Percentiles rank a stretch among this genome's conserved stretches.
These are phyloP conservation scores for Tipula helvola DNA, from an alignment of 2,888 invertebrate species.

Conservation along the genomic window DNA sequence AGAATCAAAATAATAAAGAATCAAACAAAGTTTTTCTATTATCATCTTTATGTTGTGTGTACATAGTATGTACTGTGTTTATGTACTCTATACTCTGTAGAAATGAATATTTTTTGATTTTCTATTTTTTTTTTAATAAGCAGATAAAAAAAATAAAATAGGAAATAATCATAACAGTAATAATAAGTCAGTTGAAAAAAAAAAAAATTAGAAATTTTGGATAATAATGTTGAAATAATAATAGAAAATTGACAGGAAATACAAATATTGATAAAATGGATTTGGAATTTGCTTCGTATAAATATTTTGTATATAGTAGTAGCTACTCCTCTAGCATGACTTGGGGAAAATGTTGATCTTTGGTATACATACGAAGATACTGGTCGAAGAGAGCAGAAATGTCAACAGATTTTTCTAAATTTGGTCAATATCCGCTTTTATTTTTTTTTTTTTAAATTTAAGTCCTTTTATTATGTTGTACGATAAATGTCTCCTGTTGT, in stretches of 20 bases:
- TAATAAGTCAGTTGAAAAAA: not conserved
- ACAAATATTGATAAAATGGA: not conserved
- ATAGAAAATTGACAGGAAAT: not conserved
- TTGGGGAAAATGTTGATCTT: not conserved
- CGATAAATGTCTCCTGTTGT: not conserved
- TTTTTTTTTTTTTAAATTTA: not conserved
- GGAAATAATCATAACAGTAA: not conserved
- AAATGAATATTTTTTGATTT: not conserved
- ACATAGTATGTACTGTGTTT: not conserved
- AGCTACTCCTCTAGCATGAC: not conserved
- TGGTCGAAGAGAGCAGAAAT: not conserved
- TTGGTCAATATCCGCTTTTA: not conserved
- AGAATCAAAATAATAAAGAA: not conserved
- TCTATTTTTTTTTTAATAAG: not conserved
- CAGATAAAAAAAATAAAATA: not conserved
- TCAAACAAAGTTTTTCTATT: not conserved
- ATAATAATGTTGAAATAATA: not conserved
- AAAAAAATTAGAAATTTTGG: not conserved
- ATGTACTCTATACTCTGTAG: not conserved
- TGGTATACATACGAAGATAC: not conserved
- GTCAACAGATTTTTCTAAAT: not conserved
- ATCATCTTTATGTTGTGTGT: not conserved
- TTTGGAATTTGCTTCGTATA: not conserved
- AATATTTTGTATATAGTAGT: not conserved
- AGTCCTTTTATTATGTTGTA: not conserved